Conservation (phyloP, 2,888 invertebrate genomes). For the Eupithecia inturbata region DNA sequence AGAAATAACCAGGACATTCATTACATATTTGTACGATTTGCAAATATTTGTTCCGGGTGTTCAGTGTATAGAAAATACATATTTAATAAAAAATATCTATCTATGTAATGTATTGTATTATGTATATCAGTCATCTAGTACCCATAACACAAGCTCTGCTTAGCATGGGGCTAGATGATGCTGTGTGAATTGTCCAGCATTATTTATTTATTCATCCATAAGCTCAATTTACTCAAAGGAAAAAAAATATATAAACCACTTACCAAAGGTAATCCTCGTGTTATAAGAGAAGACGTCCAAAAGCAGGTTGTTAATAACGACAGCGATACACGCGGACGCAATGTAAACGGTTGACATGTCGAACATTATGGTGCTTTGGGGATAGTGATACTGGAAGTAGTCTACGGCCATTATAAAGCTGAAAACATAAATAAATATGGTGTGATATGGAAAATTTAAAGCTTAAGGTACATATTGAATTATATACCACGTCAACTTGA, state of each 20-base stretch:
- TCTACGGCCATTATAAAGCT: slow-evolving; percentile 97
- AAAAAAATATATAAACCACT: slow-evolving; percentile 33
- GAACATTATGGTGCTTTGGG: slow-evolving; percentile 93
- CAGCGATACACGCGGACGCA: slow-evolving; percentile 94
- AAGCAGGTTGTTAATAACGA: slow-evolving; percentile 92
- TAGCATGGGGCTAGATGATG: too few species aligned
- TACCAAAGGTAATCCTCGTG: slow-evolving; percentile 94
- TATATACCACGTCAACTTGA: neutral
- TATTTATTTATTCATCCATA: too few species aligned
- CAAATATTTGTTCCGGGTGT: too few species aligned
- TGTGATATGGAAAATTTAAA: neutral
- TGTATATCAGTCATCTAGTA: too few species aligned
- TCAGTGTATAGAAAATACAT: too few species aligned
- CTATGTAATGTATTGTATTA: too few species aligned
- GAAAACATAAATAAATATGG: slow-evolving; percentile 46
- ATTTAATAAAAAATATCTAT: too few species aligned
- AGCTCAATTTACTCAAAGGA: too few species aligned
- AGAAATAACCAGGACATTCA: neutral
- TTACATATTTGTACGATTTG: too few species aligned
- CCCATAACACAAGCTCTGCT: too few species aligned
- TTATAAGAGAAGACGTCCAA: slow-evolving; percentile 92
- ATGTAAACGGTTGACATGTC: slow-evolving; percentile 97
- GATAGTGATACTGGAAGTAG: slow-evolving; percentile 94
- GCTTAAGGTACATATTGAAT: neutral
- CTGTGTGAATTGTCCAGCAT: too few species aligned